These are phyloP conservation scores for Galago senegalensis DNA, from an alignment of 2,797 vertebrate species.

Conservation along the genomic window DNA sequence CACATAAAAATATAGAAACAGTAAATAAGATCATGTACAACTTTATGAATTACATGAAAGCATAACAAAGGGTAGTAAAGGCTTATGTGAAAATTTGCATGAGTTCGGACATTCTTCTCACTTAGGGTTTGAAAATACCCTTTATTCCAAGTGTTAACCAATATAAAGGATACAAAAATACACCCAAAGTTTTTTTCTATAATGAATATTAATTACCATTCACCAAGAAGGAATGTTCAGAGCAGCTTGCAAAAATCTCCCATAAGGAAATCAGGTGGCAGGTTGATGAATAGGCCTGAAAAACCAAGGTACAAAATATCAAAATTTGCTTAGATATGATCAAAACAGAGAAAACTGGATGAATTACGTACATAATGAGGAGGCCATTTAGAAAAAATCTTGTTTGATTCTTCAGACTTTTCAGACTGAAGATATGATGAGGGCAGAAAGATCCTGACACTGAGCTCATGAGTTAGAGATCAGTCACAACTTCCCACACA, in stretches of 20 bases:
- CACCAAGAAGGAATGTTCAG: background rate
- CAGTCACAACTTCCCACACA: background rate
- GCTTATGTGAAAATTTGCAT: background rate
- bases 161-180: background rate
- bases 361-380: background rate
- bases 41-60: background rate
- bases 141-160: background rate
- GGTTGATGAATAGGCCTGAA: background rate
- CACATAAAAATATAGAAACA: background rate
- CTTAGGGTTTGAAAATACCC: background rate
- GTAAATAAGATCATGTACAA: background rate
- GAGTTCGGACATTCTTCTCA: background rate
- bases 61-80: background rate
- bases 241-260: background rate
- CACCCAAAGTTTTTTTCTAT: background rate
- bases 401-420: background rate
- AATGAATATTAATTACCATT: background rate
- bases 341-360: background rate
- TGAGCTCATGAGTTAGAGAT: background rate
- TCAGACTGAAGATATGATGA: background rate
- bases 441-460: background rate
- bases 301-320: background rate
- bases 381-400: background rate
- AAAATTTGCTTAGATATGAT: background rate
- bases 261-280: background rate